Evolutionary conservation across 2,888 invertebrate species (phyloP).

Genomic region (Colletes collaris): DNA sequence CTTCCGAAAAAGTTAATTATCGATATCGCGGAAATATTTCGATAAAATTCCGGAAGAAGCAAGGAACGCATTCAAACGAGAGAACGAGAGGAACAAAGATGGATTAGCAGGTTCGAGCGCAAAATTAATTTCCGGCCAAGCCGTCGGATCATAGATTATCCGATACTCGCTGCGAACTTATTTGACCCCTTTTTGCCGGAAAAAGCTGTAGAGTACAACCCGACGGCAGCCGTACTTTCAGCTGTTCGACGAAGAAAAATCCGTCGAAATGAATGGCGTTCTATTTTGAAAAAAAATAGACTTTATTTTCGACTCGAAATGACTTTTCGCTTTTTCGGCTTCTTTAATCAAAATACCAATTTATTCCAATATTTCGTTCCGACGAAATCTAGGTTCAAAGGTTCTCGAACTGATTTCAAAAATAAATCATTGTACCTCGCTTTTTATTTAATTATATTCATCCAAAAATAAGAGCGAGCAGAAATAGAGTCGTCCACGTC

Average conservation of each 20-base stretch:
- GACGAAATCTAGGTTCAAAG: background rate
- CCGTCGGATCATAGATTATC: conserved; percentile 50
- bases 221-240: conserved; percentile 2
- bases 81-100: conserved; percentile 35
- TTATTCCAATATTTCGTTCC: background rate
- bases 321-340: too few relatives aligned
- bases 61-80: background rate
- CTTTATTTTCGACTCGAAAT: background rate
- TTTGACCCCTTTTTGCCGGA: conserved; percentile 17
- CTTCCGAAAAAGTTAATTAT: conserved; percentile 1
- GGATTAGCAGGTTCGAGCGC: conserved; percentile 54
- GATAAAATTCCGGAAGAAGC: conserved; percentile 18
- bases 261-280: conserved; percentile 11
- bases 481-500: background rate
- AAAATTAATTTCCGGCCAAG: conserved; percentile 65
- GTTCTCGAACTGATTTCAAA: too few relatives aligned
- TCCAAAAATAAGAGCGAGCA: background rate
- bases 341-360: too few relatives aligned
- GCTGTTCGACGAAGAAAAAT: conserved; percentile 13
- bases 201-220: conserved; percentile 15
- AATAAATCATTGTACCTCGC: too few relatives aligned
- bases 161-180: conserved; percentile 52
- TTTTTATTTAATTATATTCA: too few relatives aligned
- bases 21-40: background rate
- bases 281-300: background rate